Percentiles rank a stretch among this genome's conserved stretches.
These are phyloP conservation scores for Sebastes vulpes DNA, from an alignment of 2,797 vertebrate genomes.

Conservation along the genomic window DNA sequence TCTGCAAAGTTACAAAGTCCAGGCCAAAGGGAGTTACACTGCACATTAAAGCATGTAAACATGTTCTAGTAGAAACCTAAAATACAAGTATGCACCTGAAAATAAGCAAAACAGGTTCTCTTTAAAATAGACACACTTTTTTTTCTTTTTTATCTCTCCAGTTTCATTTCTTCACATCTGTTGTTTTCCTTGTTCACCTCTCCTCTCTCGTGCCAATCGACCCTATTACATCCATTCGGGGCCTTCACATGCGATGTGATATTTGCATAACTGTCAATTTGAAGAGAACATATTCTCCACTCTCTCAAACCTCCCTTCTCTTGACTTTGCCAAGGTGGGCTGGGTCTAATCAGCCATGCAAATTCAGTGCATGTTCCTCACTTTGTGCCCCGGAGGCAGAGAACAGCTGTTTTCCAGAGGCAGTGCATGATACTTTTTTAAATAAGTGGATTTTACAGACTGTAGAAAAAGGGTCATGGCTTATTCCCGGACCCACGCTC, in stretches of 20 bases:
- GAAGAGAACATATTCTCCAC: conserved; percentile 31
- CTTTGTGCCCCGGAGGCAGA: neutral
- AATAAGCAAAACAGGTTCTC: too few species aligned
- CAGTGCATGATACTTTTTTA: neutral
- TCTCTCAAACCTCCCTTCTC: conserved; percentile 21
- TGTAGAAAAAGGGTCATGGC: neutral
- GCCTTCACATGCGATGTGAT: conserved; percentile 19
- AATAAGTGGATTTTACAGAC: conserved; percentile 1
- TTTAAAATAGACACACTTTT: neutral
- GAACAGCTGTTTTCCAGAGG: conserved; percentile 50
- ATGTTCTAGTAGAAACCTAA: too few species aligned
- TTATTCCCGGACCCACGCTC: conserved; percentile 22
- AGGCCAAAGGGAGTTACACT: too few species aligned
- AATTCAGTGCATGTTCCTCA: conserved; percentile 41
- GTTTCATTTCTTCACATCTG: neutral
- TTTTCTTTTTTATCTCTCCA: neutral
- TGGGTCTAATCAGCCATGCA: conserved; percentile 56
- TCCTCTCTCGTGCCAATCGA: neutral
- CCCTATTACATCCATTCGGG: neutral
- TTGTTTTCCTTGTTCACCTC: neutral
- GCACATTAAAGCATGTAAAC: neutral
- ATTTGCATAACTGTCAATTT: conserved; percentile 84
- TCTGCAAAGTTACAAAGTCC: too few species aligned
- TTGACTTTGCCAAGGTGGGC: conserved; percentile 47
- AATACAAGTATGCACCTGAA: too few species aligned